Evolutionary conservation across 2,888 invertebrate genomes (phyloP).

Genomic region (Marronus borbonicus): DNA sequence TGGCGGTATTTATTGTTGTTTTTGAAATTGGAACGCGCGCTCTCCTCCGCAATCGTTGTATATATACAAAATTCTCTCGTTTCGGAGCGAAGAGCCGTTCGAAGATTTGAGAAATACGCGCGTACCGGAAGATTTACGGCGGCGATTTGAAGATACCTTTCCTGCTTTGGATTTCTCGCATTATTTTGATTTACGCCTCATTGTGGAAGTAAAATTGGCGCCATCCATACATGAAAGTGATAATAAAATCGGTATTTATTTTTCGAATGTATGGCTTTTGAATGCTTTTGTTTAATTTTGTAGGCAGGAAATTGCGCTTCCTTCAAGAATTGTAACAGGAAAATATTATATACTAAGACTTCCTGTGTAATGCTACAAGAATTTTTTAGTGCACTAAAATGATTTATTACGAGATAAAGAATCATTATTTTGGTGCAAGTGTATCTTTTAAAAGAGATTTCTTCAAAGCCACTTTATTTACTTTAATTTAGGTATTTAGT

Average conservation of each 20-base stretch:
- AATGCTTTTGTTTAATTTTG: neutral
- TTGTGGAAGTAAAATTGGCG: conserved; percentile 6
- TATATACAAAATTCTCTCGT: conserved; percentile 5
- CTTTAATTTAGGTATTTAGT: too few relatives aligned
- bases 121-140: conserved; percentile 10
- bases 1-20: conserved; percentile 40
- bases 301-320: conserved; percentile 4
- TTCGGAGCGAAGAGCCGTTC: conserved; percentile 3
- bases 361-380: neutral
- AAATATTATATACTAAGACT: neutral
- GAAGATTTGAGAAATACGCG: conserved; percentile 27
- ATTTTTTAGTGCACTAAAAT: too few relatives aligned
- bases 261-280: neutral
- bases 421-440: too few relatives aligned
- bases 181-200: conserved; percentile 18
- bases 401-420: too few relatives aligned
- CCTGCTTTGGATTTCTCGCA: conserved; percentile 2
- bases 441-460: too few relatives aligned
- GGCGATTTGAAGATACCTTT: conserved; percentile 23
- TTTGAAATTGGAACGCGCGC: conserved; percentile 5
- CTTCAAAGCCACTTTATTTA: too few relatives aligned
- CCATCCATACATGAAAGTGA: neutral
- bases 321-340: neutral
- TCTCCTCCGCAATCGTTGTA: neutral
- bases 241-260: conserved; percentile 3